Conservation (phyloP, 2,888 invertebrate species). For the Acronicta alni region DNA sequence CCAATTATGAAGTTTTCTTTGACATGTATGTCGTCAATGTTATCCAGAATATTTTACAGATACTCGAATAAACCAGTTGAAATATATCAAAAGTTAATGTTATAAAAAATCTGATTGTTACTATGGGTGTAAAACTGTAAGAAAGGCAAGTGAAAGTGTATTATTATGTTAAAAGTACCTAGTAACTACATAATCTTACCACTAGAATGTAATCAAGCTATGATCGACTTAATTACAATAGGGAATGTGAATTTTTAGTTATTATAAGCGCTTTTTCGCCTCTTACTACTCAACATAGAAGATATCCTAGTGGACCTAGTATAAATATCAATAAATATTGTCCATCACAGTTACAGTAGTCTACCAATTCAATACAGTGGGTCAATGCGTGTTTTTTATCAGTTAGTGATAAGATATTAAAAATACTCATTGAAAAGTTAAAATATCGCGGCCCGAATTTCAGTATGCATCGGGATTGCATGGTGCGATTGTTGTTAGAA, state of each 20-base stretch:
- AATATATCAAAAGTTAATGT: neutral
- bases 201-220: constrained; percentile 19
- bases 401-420: neutral
- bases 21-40: too few relatives aligned
- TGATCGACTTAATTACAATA: constrained; percentile 51
- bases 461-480: neutral
- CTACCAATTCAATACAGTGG: neutral
- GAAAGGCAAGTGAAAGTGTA: neutral
- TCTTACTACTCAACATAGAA: constrained; percentile 38
- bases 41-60: too few relatives aligned
- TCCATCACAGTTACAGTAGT: constrained; percentile 16
- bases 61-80: neutral
- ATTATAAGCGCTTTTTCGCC: constrained; percentile 49
- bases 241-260: constrained; percentile 53
- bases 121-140: neutral
- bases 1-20: too few relatives aligned
- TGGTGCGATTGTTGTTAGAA: neutral
- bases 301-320: constrained; percentile 34
- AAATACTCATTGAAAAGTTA: neutral
- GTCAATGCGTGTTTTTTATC: neutral
- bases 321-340: constrained; percentile 20
- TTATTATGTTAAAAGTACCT: neutral
- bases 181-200: constrained; percentile 31
- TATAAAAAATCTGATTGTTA: too few relatives aligned
- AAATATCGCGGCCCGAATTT: neutral